Conservation (phyloP, 2,797 vertebrate species). For the Salarias fasciatus region DNA sequence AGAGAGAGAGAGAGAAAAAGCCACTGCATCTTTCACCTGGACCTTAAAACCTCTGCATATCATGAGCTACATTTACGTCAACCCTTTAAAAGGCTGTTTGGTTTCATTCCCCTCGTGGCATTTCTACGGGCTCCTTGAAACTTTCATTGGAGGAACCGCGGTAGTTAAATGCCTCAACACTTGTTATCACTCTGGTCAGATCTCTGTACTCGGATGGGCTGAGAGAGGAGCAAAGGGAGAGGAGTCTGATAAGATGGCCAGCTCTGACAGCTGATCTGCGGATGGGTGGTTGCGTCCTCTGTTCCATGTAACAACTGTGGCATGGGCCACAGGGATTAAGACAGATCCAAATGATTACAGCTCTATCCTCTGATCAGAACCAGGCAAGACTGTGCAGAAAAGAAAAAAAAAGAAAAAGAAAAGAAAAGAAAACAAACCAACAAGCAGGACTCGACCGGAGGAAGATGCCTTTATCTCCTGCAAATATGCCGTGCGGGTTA, state of each 20-base stretch:
- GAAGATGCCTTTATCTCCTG: constrained; percentile 54
- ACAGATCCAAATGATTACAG: constrained; percentile 64
- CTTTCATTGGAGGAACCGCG: constrained; percentile 51
- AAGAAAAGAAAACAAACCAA: constrained; percentile 8
- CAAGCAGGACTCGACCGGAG: constrained; percentile 40
- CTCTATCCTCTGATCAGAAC: constrained; percentile 57
- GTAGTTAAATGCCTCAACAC: constrained; percentile 66
- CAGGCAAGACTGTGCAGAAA: constrained; percentile 31
- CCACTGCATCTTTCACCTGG: constrained; percentile 7
- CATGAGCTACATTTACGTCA: constrained; percentile 26
- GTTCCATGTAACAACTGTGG: constrained; percentile 61
- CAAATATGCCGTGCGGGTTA: constrained; percentile 33
- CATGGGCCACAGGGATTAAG: constrained; percentile 60
- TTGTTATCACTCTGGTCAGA: constrained; percentile 68
- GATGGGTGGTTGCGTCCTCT: constrained; percentile 54
- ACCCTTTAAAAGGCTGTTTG: constrained; percentile 41
- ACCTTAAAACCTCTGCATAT: constrained; percentile 26
- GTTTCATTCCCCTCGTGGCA: constrained; percentile 51
- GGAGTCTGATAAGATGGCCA: constrained; percentile 66
- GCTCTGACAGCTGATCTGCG: constrained; percentile 73
- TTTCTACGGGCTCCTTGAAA: constrained; percentile 54
- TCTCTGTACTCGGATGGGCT: constrained; percentile 63
- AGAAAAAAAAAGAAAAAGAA: constrained; percentile 14
- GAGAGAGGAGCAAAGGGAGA: constrained; percentile 62
- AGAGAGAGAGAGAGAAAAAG: no score